These are phyloP conservation scores for Carollia perspicillata DNA, from an alignment of 2,113 vertebrate genomes.

Conservation along the genomic window DNA sequence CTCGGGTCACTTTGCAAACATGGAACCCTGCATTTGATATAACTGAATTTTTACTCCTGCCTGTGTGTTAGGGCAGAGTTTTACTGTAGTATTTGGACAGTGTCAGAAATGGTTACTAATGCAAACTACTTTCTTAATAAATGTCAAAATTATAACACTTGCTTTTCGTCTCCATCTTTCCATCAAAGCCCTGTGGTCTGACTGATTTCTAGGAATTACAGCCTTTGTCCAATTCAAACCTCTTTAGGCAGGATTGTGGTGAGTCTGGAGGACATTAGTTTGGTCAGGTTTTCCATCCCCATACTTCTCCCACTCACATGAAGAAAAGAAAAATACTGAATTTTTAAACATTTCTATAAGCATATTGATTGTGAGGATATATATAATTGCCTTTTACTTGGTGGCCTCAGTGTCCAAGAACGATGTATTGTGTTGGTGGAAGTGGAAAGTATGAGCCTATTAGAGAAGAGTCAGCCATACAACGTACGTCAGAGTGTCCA, in stretches of 20 bases:
- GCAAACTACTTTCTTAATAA: constrained; percentile 56
- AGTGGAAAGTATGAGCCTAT: background rate
- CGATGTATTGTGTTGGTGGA: background rate
- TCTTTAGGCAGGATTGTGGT: background rate
- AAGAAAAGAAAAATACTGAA: background rate
- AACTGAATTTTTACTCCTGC: background rate
- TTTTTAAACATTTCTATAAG: background rate
- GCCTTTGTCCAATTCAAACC: background rate
- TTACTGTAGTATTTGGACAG: constrained; percentile 29
- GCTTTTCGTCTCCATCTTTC: background rate
- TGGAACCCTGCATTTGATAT: constrained; percentile 34
- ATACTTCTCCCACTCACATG: background rate
- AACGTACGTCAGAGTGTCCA: background rate
- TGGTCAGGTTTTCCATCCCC: background rate
- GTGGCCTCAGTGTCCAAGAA: background rate
- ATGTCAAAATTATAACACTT: background rate
- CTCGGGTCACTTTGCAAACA: background rate
- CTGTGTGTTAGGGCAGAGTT: constrained; percentile 33
- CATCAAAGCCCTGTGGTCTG: background rate
- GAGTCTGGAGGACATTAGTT: background rate
- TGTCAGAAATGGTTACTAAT: background rate
- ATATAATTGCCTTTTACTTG: background rate
- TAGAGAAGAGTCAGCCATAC: background rate
- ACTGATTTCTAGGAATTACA: background rate
- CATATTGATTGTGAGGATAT: background rate